phyloP scores from a whole-genome alignment of 2,113 vertebrate species.

The Hydrochoerus hydrochaeris region DNA sequence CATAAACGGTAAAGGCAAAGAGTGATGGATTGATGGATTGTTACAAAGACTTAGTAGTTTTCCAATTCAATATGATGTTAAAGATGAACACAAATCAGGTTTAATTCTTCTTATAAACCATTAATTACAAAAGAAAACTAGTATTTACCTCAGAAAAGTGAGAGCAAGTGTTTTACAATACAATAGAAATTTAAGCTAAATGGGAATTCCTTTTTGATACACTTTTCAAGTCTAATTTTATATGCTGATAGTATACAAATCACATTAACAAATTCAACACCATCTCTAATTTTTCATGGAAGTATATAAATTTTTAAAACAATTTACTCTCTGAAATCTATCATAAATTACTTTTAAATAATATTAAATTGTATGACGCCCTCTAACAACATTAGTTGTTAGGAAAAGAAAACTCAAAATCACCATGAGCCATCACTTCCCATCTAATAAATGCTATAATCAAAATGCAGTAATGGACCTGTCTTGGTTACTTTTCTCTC shows the following conservation, averaged over 20 bases:
- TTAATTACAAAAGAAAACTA: neutral
- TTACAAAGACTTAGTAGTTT: neutral
- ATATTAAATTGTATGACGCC: neutral
- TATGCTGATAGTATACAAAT: neutral
- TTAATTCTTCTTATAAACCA: neutral
- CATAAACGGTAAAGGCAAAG: neutral
- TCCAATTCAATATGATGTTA: neutral
- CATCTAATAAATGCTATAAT: neutral
- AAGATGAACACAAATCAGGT: neutral
- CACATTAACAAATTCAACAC: neutral
- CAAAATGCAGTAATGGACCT: neutral
- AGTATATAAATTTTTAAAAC: neutral
- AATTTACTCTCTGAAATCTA: neutral
- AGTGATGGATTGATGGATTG: neutral
- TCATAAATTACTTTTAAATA: neutral
- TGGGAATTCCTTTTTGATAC: neutral
- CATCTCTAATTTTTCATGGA: conserved; percentile 4
- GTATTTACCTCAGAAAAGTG: neutral
- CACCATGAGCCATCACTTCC: neutral
- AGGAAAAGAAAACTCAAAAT: neutral
- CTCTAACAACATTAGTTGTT: neutral
- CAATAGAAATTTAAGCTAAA: neutral
- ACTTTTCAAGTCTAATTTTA: neutral
- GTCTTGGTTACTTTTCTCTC: too few relatives aligned
- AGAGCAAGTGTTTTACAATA: neutral